These are phyloP conservation scores for Cyprinodon variegatus DNA, from an alignment of 2,113 vertebrate species.

Conservation along the genomic window DNA sequence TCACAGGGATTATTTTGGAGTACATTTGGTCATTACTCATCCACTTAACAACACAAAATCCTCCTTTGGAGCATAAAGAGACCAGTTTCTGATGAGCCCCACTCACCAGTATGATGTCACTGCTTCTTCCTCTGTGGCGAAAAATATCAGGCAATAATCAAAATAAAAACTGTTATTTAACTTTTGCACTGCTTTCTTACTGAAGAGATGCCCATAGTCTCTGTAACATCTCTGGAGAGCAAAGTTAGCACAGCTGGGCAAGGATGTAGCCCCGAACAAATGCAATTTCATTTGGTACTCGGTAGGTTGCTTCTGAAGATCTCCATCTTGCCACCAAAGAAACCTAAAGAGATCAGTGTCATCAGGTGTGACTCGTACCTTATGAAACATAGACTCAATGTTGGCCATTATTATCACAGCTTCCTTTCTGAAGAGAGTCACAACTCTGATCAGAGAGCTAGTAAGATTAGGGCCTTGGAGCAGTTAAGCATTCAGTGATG, in stretches of 20 bases:
- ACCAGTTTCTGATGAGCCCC: rapidly evolving
- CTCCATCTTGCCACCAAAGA: neutral
- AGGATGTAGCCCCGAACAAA: neutral
- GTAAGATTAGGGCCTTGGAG: neutral
- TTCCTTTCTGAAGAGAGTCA: neutral
- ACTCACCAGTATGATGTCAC: rapidly evolving
- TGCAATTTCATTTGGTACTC: neutral
- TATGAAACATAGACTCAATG: neutral
- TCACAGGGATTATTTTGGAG: no score
- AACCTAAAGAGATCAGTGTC: neutral
- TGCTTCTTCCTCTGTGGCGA: neutral
- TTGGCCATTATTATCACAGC: neutral
- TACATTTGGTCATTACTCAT: neutral
- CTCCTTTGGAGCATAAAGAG: neutral
- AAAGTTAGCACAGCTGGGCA: neutral
- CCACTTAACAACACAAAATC: no score
- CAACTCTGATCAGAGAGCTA: neutral
- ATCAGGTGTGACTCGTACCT: neutral
- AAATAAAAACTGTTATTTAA: neutral
- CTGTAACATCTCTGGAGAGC: neutral
- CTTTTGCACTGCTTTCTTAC: neutral
- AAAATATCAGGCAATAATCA: neutral
- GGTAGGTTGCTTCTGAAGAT: neutral
- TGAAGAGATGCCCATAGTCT: neutral
- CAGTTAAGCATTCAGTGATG: neutral